Conservation (phyloP, 2,113 vertebrate species). For the Zingel zingel region DNA sequence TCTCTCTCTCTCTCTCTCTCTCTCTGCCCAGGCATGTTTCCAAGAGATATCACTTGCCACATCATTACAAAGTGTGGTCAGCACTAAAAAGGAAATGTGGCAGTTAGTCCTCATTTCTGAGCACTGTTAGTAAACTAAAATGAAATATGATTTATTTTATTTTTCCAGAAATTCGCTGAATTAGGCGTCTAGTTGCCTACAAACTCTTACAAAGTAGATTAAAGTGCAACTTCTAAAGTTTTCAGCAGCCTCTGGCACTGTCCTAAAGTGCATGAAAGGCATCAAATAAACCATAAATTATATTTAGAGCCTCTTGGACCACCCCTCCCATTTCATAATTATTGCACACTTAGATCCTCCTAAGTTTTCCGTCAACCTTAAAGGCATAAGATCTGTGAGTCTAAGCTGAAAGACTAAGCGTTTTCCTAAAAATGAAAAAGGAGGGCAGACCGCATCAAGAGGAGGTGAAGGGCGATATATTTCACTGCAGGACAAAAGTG, state of each 20-base stretch:
- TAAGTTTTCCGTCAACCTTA: constrained; percentile 62
- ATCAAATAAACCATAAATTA: constrained; percentile 32
- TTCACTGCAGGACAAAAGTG: constrained; percentile 82
- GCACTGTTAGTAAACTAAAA: neutral
- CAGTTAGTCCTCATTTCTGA: constrained; percentile 15
- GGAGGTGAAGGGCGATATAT: constrained; percentile 80
- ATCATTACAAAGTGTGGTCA: constrained; percentile 44
- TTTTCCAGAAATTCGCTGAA: constrained; percentile 5
- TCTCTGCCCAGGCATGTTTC: constrained; percentile 73
- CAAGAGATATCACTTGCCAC: constrained; percentile 55
- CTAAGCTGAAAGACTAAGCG: constrained; percentile 54
- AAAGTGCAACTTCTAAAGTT: constrained; percentile 20
- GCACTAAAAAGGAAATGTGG: constrained; percentile 31
- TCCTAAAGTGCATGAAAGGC: constrained; percentile 21
- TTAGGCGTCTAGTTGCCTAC: neutral
- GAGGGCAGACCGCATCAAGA: constrained; percentile 81
- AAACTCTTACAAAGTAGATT: constrained; percentile 8
- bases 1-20: too few species aligned
- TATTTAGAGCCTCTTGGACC: constrained; percentile 43
- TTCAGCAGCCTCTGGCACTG: constrained; percentile 12
- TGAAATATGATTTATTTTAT: constrained; percentile 6
- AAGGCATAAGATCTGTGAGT: constrained; percentile 29
- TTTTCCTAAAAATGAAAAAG: constrained; percentile 72
- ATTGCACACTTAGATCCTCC: constrained; percentile 44
- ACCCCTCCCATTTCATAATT: constrained; percentile 32